phyloP scores from a whole-genome alignment of 2,888 invertebrate genomes.

The Campoletis raptor region DNA sequence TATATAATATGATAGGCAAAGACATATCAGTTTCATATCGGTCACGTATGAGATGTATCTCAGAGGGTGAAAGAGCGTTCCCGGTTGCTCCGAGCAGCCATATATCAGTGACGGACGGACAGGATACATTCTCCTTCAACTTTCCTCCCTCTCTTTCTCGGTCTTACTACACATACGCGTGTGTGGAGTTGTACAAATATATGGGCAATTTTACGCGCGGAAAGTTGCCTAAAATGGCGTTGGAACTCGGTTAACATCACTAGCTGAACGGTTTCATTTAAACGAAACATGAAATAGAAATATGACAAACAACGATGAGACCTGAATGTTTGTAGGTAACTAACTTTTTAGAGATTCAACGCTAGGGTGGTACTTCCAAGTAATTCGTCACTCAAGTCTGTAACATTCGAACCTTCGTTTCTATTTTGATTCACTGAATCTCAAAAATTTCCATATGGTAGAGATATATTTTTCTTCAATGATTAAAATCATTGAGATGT shows the following conservation, averaged over 20 bases:
- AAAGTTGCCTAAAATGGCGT: not conserved
- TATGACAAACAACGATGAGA: not conserved
- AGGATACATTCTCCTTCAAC: constrained; percentile 72
- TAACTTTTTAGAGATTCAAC: not conserved
- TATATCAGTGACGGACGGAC: constrained; percentile 82
- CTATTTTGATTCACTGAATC: not conserved
- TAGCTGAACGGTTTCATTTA: not conserved
- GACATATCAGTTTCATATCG: constrained; percentile 76
- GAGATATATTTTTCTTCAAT: not conserved
- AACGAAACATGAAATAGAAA: not conserved
- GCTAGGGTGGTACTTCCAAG: not conserved
- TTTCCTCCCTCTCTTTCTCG: constrained; percentile 46
- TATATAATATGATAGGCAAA: constrained; percentile 66
- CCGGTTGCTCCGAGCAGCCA: constrained; percentile 70
- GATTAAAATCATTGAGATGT: not conserved
- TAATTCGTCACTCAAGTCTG: not conserved
- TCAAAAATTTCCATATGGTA: not conserved
- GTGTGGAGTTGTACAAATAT: not conserved
- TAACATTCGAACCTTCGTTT: not conserved
- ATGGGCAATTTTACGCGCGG: constrained; percentile 12
- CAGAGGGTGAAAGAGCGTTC: constrained; percentile 77
- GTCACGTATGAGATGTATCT: constrained; percentile 83
- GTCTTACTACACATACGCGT: constrained; percentile 1
- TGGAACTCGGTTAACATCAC: not conserved
- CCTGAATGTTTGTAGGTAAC: not conserved